Base-by-base conservation (phyloP, 2,113 vertebrate genomes). In the Peromyscus californicus region DNA sequence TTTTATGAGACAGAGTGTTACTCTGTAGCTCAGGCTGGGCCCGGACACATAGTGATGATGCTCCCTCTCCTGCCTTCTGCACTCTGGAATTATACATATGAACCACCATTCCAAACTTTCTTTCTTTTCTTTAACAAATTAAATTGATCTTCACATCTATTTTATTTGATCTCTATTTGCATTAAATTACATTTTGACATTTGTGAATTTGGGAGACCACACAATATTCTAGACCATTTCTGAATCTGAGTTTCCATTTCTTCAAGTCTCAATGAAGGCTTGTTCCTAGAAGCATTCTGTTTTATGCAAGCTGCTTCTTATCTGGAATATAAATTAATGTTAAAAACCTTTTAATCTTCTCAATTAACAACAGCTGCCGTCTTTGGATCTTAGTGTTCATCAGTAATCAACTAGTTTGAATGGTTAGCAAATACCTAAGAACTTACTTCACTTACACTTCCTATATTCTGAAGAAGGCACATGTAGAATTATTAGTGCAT, bases 321-420 rank as follows among this genome's bases (percentile, higher is more conserved):
- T 70, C 42, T 96, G 75, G 95, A 93, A 88, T 92, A 21, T 61
- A 87, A 89, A 90, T 93, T 89, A 19, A 45, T 33, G 16, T 48
- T 86, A 65, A 95, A 95, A 89, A 84, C 45, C 5, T 5, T 86
- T 94, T 70, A 87, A 69, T 17, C 19, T 82, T 88, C 33, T 90
- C 59, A 82, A n/a, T n/a, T 87, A 95, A 69, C 0, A 3, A 80
- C 57, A 91, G 0, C 36, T 79, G 24, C 42, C 70, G 5, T 92
- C 75, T 88, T 88, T 26, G 12, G 74, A 92, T 74, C 39, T 92
- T 96, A 29, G n/a, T 51, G n/a, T 61, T 75, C 39, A 75, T 78
- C 51, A 86, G 0, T 69, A 93, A 67, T 95, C 67, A 94, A 57
- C 72, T 78, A 79, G 16, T 6, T 91, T 79, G 17, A 57, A 48